Base-by-base conservation (phyloP, 2,113 vertebrate genomes). In the Rostratula benghalensis region DNA sequence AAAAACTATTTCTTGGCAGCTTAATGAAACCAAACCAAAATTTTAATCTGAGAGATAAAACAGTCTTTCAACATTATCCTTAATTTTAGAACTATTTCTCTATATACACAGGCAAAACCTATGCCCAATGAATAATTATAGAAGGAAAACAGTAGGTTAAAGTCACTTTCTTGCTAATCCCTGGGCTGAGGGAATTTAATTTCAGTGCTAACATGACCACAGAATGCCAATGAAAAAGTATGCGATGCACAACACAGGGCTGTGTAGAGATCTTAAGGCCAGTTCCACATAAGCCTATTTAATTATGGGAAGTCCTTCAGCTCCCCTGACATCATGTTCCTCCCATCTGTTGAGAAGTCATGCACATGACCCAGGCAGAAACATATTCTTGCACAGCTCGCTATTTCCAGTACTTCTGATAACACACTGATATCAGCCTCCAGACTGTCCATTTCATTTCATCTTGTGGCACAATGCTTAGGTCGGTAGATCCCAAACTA, bases 261-360 rank as follows among this genome's bases (percentile, higher is more conserved):
- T 3, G 8, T 1, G 0, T 20, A 46, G 28, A 37, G 7, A 56
- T 57, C 37, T 65, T 59, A 33, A 59, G 31, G 39, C 17, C 27
- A 75, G 18, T 8, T 85, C 50, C 48, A 3, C 8, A 8, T 15
- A 31, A 78, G 2, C 14, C 37, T 63, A 5, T 67, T 75, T 74
- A 45, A 67, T 83, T 27, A 35, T 4, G 31, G 68, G 35, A 78
- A 6, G 9, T 43, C 6, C 6, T 85, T 61, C 35, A 67, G 24
- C 1, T 68, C 23, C 1, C 1, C 8, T n/a, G 22, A 16, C 12
- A 35, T 59, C 14, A 6, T 2, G 0, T 20, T 88, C 11, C 11
- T 69, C 23, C 20, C 33, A 22, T 6, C 56, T 15, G 5, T 76
- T 75, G 37, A 85, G 9, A 75, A 81, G 3, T 7, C 5, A 2